Evolutionary conservation across 2,113 vertebrate species (phyloP).

Genomic region (Cranoglanis bouderius): DNA sequence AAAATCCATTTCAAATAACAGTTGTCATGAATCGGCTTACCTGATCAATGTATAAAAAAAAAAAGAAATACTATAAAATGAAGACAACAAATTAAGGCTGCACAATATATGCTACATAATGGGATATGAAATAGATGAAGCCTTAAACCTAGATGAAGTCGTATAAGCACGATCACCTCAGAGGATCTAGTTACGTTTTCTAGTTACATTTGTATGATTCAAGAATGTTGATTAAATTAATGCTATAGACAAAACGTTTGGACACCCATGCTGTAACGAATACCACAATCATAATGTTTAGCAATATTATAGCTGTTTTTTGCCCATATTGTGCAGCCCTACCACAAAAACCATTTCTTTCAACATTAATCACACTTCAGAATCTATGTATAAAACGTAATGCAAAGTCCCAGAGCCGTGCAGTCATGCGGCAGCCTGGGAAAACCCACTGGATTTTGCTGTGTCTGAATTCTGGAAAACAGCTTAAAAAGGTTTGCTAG

Average conservation of each 20-base stretch:
- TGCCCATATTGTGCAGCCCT: too few relatives aligned
- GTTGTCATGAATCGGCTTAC: neutral
- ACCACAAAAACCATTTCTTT: too few relatives aligned
- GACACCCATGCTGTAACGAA: neutral
- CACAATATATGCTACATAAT: neutral
- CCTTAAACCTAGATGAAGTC: too few relatives aligned
- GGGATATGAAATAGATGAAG: neutral
- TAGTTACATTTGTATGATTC: neutral
- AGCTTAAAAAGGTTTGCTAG: too few relatives aligned
- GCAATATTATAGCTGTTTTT: too few relatives aligned
- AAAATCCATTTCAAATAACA: neutral
- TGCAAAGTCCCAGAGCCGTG: too few relatives aligned
- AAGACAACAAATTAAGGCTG: too few relatives aligned
- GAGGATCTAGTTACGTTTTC: neutral
- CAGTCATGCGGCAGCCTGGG: too few relatives aligned
- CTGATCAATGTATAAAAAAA: neutral
- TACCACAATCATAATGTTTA: neutral
- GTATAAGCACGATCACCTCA: neutral
- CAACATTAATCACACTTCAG: too few relatives aligned
- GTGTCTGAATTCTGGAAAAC: neutral
- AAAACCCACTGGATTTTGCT: neutral
- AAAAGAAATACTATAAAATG: too few relatives aligned
- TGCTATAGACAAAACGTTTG: neutral
- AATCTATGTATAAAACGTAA: too few relatives aligned
- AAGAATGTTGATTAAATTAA: neutral